Evolutionary conservation across 2,113 vertebrate species (phyloP), one percentile per base, ranked within the genome.

Genomic region (Puffinus mauretanicus): DNA sequence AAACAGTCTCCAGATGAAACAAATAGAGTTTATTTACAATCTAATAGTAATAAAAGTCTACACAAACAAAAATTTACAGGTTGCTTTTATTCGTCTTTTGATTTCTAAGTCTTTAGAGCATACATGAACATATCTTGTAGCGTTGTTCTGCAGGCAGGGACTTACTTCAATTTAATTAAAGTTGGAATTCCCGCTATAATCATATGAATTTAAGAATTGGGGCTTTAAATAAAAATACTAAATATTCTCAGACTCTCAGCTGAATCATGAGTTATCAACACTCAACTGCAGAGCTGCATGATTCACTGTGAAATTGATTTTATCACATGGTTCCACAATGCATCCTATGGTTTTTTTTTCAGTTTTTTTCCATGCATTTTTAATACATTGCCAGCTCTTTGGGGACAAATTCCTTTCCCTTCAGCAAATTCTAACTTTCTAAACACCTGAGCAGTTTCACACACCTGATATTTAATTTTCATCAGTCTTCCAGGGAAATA

Each of bases 131-230:
- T 46, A 46, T 40, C 47, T 96, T 70, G 58, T 70, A 83, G 90
- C 24, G 3, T 29, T 92, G 58, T 61, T 97, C 61, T 85, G 83
- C 86, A 73, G 87, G 65, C 77, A 89, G 70, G 51, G 70, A 80
- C 77, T 92, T 90, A 38, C 60, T 89, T 86, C 84, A 58, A 72
- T 95, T 94, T 95, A 96, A 97, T 94, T 97, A 88, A 97, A 94
- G 36, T 66, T 82, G 49, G 81, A 94, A 95, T 89, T 97, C 92
- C 83, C 1, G 2, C 73, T 95, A 46, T 92, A 95, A 91, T 93
- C 73, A 70, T 91, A 79, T 69, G 93, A 97, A 97, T 94, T 89
- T 92, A 94, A 89, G 94, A 95, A 78, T 13, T 62, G 38, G 17
- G 17, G 20, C 54, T 91, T 88, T 57, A 54, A 91, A 91, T 85